Conservation (phyloP, 30 jellyfish, hydroid and myxozoan genomes). For the Nemopilema nomurai region DNA sequence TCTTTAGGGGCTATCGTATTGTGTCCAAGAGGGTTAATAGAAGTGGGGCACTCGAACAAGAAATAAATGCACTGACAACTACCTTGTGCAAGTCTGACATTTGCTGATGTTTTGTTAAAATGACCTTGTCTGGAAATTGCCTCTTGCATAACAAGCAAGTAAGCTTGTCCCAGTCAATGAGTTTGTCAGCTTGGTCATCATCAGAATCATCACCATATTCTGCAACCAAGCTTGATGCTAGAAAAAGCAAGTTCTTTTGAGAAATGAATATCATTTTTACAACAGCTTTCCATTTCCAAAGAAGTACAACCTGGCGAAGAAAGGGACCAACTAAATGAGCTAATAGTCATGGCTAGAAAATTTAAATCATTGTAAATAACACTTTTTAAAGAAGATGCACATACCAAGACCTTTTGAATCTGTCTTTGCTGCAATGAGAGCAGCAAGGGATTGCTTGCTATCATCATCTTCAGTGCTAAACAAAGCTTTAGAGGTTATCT, state of each 20-base stretch:
- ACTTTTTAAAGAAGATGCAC: background rate
- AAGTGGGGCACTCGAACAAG: too few relatives aligned
- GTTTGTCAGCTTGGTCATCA: constrained; percentile 72
- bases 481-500: constrained; percentile 44
- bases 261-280: too few relatives aligned
- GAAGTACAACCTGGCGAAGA: too few relatives aligned
- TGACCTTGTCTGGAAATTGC: constrained; percentile 87
- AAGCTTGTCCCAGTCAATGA: constrained; percentile 68
- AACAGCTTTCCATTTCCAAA: too few relatives aligned
- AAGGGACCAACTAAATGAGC: too few relatives aligned
- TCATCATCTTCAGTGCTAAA: constrained; percentile 70
- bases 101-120: constrained; percentile 78
- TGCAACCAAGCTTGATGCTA: constrained; percentile 80
- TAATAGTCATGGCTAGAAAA: too few relatives aligned
- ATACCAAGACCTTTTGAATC: constrained; percentile 41
- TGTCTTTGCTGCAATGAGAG: constrained; percentile 45
- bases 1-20: too few relatives aligned
- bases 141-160: constrained; percentile 93
- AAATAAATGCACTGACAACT: too few relatives aligned
- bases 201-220: constrained; percentile 83
- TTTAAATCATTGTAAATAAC: background rate
- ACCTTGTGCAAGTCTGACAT: constrained; percentile 95
- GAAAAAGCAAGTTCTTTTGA: background rate
- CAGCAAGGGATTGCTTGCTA: constrained; percentile 46
- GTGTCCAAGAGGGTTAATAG: too few relatives aligned